A percentile compares a stretch with the other conserved stretches of the same genome.
Evolutionary conservation across 2,888 invertebrate species (phyloP).

Genomic region (Ellobium chinense): DNA sequence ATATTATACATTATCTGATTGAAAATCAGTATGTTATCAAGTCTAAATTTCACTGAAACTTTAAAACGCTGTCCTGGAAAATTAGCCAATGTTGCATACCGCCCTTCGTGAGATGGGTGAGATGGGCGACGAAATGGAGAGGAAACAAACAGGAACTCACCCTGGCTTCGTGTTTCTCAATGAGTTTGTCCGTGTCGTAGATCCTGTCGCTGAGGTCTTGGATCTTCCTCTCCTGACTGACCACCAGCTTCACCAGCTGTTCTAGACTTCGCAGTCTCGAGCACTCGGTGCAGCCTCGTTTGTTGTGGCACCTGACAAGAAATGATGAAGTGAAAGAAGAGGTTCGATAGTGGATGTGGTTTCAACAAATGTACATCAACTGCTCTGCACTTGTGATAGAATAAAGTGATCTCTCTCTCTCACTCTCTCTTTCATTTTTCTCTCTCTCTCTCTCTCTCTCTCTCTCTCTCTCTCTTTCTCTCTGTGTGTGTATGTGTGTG

Average conservation of each 20-base stretch:
- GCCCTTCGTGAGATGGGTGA: no score
- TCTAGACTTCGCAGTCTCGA: slow-evolving; percentile 63
- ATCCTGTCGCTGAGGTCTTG: slow-evolving; percentile 80
- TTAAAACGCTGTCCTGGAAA: no score
- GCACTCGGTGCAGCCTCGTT: slow-evolving; percentile 33
- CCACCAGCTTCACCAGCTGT: slow-evolving; percentile 80
- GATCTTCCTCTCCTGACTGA: slow-evolving; percentile 84
- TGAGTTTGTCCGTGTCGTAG: slow-evolving; percentile 87
- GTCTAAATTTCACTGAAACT: no score
- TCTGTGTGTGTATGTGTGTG: not conserved
- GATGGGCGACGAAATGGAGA: not conserved
- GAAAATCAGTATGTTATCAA: no score
- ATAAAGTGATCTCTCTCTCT: slow-evolving; percentile 1
- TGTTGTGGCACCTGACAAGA: slow-evolving; percentile 27
- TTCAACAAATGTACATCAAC: no score
- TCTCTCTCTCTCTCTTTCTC: slow-evolving; percentile 10
- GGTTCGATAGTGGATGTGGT: no score
- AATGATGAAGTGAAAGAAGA: no score
- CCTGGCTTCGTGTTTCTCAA: slow-evolving; percentile 82
- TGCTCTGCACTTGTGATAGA: no score
- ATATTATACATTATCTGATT: no score
- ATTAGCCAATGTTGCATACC: no score
- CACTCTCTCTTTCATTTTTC: slow-evolving; percentile 9
- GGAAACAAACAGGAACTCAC: slow-evolving; percentile 9
- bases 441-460: not conserved